Evolutionary conservation across 2,113 vertebrate genomes (phyloP).

Genomic region (Merops nubicus): DNA sequence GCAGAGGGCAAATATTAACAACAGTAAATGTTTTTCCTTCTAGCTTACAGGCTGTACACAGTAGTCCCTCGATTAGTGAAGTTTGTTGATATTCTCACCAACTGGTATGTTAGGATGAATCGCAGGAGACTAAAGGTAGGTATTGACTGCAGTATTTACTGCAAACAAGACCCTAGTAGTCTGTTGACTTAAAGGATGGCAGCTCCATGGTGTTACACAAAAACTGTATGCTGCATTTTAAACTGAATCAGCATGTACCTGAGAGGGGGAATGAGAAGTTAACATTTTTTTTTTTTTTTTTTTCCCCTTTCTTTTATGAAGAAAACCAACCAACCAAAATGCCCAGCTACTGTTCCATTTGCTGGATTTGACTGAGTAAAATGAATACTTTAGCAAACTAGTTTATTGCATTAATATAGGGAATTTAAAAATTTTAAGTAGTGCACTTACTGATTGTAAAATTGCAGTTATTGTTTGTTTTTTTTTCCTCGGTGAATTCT

Average conservation of each 20-base stretch:
- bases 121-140: slow-evolving; percentile 93
- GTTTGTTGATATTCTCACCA: slow-evolving; percentile 96
- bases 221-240: not conserved
- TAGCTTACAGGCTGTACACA: slow-evolving; percentile 93
- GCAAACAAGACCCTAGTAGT: not conserved
- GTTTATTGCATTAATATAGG: not conserved
- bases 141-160: not conserved
- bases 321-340: not conserved
- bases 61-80: slow-evolving; percentile 96
- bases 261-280: not conserved
- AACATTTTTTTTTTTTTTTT: too few species aligned
- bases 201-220: not conserved
- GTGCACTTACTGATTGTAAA: not conserved
- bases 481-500: not conserved
- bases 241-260: not conserved
- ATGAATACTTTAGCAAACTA: not conserved
- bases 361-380: not conserved
- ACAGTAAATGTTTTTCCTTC: not conserved
- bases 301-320: too few species aligned
- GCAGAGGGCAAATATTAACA: not conserved
- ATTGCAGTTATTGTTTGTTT: not conserved
- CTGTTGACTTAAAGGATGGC: not conserved
- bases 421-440: not conserved
- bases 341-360: not conserved
- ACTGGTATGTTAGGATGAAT: slow-evolving; percentile 98